phyloP scores from a whole-genome alignment of 2,888 invertebrate species.

The Periphyllus acericola region DNA sequence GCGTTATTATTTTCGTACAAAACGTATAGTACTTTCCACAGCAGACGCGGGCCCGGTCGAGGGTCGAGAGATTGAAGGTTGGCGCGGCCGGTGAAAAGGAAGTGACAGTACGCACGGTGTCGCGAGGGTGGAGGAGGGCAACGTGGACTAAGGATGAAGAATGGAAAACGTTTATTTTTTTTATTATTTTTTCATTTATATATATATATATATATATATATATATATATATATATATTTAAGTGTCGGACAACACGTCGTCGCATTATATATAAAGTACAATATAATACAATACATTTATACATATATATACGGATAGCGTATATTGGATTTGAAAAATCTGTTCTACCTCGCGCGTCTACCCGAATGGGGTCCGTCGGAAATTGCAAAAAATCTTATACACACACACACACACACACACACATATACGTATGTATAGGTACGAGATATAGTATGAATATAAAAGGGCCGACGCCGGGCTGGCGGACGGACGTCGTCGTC shows the following conservation, averaged over 20 bases:
- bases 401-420: background rate
- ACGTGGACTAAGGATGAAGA: background rate
- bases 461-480: slow-evolving; percentile 23
- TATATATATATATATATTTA: background rate
- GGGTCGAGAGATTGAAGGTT: background rate
- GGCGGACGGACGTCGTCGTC: background rate
- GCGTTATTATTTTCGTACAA: slow-evolving; percentile 32
- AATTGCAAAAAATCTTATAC: slow-evolving; percentile 42
- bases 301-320: background rate
- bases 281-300: slow-evolving; percentile 3
- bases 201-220: slow-evolving; percentile 16
- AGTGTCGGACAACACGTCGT: slow-evolving; percentile 35
- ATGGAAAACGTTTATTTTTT: slow-evolving; percentile 37
- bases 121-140: background rate
- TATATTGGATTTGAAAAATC: slow-evolving; percentile 55
- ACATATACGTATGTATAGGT: background rate
- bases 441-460: background rate
- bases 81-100: background rate
- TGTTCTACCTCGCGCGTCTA: background rate
- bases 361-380: slow-evolving; percentile 25
- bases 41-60: background rate
- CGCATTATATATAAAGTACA: background rate
- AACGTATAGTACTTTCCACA: background rate
- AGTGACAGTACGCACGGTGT: background rate
- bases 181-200: background rate